A percentile compares a stretch with the other conserved stretches of the same genome.
phyloP scores from a whole-genome alignment of 2,888 invertebrate species.

The Aethes cnicana region DNA sequence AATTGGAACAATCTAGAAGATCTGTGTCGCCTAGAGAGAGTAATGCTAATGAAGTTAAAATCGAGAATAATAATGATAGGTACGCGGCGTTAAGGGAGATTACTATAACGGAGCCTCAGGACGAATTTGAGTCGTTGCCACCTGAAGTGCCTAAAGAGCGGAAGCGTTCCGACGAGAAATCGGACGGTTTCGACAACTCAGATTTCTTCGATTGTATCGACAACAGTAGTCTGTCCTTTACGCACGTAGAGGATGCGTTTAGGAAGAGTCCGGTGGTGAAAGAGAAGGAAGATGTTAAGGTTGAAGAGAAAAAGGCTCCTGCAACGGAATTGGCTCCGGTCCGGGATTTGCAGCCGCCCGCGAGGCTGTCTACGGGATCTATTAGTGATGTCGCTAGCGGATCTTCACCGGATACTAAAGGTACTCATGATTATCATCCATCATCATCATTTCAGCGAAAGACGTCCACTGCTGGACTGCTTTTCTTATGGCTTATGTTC shows the following conservation, averaged over 20 bases:
- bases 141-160: slow-evolving; percentile 74
- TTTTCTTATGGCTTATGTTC: no score
- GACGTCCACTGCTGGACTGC: no score
- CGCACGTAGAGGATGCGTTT: slow-evolving; percentile 77
- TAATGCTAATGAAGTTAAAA: slow-evolving; percentile 62
- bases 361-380: slow-evolving; percentile 83
- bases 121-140: slow-evolving; percentile 77
- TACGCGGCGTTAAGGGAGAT: slow-evolving; percentile 92
- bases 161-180: slow-evolving; percentile 78
- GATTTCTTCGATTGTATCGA: slow-evolving; percentile 80
- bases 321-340: slow-evolving; percentile 48
- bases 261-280: slow-evolving; percentile 71
- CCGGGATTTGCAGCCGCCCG: slow-evolving; percentile 59
- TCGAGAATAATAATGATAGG: slow-evolving; percentile 82
- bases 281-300: slow-evolving; percentile 64
- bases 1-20: slow-evolving; percentile 61
- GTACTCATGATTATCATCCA: slow-evolving; percentile 39
- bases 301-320: slow-evolving; percentile 50
- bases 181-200: slow-evolving; percentile 78
- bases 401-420: slow-evolving; percentile 85
- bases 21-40: slow-evolving; percentile 77
- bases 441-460: no score
- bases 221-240: slow-evolving; percentile 75
- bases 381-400: slow-evolving; percentile 85
- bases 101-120: slow-evolving; percentile 84